phyloP scores from a whole-genome alignment of 2,888 invertebrate species.

The Dorcus parallelipipedus region DNA sequence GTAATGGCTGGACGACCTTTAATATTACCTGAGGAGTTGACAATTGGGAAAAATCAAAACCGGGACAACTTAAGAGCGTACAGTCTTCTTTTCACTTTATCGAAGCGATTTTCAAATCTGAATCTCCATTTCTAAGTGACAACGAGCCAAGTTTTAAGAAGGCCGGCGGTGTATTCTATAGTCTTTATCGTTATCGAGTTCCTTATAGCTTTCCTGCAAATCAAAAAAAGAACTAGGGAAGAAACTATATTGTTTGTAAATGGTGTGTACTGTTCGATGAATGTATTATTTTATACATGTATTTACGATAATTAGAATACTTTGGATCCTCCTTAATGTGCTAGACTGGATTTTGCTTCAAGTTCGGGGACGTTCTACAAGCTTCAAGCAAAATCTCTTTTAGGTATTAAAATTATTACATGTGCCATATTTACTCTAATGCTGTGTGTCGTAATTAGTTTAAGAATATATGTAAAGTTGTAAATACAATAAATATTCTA shows the following conservation, averaged over 20 bases:
- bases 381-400: constrained; percentile 11
- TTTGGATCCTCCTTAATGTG: constrained; percentile 17
- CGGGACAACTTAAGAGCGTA: too few relatives aligned
- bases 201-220: not conserved
- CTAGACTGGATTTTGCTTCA: constrained; percentile 22
- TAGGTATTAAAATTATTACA: constrained; percentile 30
- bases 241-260: constrained; percentile 20
- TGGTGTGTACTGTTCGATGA: constrained; percentile 27
- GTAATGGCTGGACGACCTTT: constrained; percentile 58
- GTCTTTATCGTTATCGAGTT: not conserved
- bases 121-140: not conserved
- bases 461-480: constrained; percentile 40
- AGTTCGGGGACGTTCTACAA: constrained; percentile 3
- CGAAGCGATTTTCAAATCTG: too few relatives aligned
- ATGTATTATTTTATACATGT: constrained; percentile 32
- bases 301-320: constrained; percentile 12
- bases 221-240: not conserved
- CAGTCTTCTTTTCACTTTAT: too few relatives aligned
- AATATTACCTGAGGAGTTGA: too few relatives aligned
- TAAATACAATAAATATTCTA: constrained; percentile 36
- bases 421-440: constrained; percentile 43
- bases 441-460: constrained; percentile 41
- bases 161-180: not conserved
- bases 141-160: not conserved
- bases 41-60: too few relatives aligned